Base-by-base conservation (phyloP, 2,888 invertebrate species). In the Acrobasis suavella region DNA sequence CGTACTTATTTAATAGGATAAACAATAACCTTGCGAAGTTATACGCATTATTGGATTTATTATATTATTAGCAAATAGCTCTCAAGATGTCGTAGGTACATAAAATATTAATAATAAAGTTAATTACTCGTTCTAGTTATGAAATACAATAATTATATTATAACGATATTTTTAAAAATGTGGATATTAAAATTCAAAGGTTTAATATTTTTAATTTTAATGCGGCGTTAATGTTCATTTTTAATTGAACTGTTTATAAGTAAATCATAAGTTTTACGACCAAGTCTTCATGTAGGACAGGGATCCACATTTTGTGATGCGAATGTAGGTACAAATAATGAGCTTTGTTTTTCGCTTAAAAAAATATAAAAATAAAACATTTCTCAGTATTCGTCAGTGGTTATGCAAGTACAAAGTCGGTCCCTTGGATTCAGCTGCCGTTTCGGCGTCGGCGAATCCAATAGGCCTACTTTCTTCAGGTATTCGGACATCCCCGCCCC, bases 81-180 rank as follows among this genome's bases (percentile, higher is more conserved):
- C 46, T n/a, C 9, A n/a, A n/a, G 46, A 46, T 46, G n/a, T 14
- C 46, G 46, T n/a, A 46, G 6, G 9, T 10, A 42, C 42, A 46
- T 46, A 14, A 46, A 46, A 46, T 14, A 46, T 46, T n/a, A 46
- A 46, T 46, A 46, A 46, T 46, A 14, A 46, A n/a, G n/a, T 46
- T 46, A 14, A 46, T 46, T 3, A 46, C 6, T 46, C 7, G 32
- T 6, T n/a, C 46, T n/a, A 46, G 12, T 46, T 6, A 46, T 46
- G 12, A 14, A 12, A 46, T 46, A n/a, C 5, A 46, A 46, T 14
- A 14, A 42, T 12, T 42, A 42, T 42, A 42, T 10, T 42, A 46
- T 46, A 46, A 46, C 46, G 46, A 46, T 46, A 46, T 32, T 46
- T 46, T 42, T 46, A n/a, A 46, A 46, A 46, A 46, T 46, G n/a